Conservation (phyloP, 2,113 vertebrate genomes). For the Halichoerus grypus region DNA sequence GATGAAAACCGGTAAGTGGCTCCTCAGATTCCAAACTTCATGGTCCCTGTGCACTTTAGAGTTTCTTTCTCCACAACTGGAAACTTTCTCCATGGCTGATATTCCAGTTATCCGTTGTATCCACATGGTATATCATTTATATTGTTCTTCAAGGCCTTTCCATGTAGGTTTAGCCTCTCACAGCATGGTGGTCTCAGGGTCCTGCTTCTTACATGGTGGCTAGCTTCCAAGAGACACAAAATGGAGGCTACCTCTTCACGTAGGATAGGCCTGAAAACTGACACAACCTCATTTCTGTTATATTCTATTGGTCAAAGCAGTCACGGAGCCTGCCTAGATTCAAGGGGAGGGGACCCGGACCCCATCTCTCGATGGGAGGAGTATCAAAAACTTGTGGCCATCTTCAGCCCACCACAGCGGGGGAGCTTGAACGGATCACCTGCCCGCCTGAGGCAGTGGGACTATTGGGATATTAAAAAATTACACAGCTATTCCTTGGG, state of each 20-base stretch:
- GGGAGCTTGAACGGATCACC: neutral
- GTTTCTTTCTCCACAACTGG: neutral
- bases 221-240: neutral
- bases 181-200: neutral
- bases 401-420: neutral
- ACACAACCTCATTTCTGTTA: neutral
- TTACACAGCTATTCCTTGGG: neutral
- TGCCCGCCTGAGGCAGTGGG: neutral
- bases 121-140: neutral
- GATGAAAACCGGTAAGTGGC: neutral
- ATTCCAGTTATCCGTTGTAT: neutral
- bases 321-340: neutral
- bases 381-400: neutral
- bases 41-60: neutral
- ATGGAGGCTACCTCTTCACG: neutral
- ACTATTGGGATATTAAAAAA: conserved; percentile 8
- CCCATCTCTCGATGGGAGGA: neutral
- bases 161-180: neutral
- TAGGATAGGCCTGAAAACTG: neutral
- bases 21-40: neutral
- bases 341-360: neutral
- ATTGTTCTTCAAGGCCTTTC: neutral
- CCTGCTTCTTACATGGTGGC: neutral
- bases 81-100: neutral
- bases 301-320: conserved; percentile 2